phyloP scores from a whole-genome alignment of 2,797 vertebrate species.

The Clarias platycephalus region DNA sequence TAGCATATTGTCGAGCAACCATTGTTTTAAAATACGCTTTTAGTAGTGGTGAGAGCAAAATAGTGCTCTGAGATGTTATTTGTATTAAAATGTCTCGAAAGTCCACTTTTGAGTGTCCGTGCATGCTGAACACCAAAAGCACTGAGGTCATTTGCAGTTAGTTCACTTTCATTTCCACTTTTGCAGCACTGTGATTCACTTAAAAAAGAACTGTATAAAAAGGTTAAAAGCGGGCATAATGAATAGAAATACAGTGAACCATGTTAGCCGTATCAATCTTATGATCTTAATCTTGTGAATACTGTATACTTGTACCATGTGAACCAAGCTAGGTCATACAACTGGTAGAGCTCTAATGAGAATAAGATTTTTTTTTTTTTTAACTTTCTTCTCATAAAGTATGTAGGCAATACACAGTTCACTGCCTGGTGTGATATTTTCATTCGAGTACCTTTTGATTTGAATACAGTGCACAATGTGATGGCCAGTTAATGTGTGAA shows the following conservation, averaged over 20 bases:
- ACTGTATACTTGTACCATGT: not conserved
- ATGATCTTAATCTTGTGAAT: not conserved
- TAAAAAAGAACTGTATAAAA: not conserved
- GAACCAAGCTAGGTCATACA: not conserved
- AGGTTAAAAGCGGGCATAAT: not conserved
- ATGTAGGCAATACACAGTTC: too few relatives aligned
- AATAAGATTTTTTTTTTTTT: too few relatives aligned
- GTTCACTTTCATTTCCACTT: slow-evolving; percentile 2
- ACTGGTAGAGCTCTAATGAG: not conserved
- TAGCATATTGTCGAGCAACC: too few relatives aligned
- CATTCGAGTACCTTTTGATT: too few relatives aligned
- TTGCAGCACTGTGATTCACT: not conserved
- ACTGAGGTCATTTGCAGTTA: not conserved
- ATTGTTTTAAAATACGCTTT: too few relatives aligned
- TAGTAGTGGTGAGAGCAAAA: not conserved
- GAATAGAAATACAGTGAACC: not conserved
- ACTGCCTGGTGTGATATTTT: too few relatives aligned
- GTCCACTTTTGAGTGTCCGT: not conserved
- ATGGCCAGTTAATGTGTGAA: too few relatives aligned
- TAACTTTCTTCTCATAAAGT: too few relatives aligned
- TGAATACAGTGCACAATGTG: too few relatives aligned
- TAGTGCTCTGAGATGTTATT: not conserved
- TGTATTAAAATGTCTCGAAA: not conserved
- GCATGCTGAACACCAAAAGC: not conserved
- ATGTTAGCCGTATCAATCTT: not conserved